These are phyloP conservation scores for Dyspetes luteomarginatus DNA, from an alignment of 2,888 invertebrate species.

Conservation along the genomic window DNA sequence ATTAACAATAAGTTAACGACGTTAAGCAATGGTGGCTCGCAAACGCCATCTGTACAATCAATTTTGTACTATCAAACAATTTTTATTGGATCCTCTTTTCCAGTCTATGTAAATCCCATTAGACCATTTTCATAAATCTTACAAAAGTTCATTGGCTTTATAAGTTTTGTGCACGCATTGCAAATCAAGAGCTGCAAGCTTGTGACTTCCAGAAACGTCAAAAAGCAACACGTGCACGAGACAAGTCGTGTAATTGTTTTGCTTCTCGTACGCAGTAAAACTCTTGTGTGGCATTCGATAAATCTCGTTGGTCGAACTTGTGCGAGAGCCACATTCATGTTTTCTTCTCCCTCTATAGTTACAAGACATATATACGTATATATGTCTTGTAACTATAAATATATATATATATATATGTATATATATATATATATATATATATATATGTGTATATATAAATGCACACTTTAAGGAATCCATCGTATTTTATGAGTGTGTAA, in stretches of 20 bases:
- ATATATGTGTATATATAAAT: background rate
- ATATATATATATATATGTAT: background rate
- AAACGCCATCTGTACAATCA: too few relatives aligned
- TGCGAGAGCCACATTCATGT: conserved; percentile 42
- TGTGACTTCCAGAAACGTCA: background rate
- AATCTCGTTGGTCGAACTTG: conserved; percentile 55
- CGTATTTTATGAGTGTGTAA: conserved; percentile 32
- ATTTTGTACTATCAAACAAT: too few relatives aligned
- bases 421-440: conserved; percentile 14
- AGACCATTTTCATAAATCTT: background rate
- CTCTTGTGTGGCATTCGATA: conserved; percentile 45
- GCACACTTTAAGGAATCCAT: conserved; percentile 1
- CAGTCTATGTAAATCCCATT: too few relatives aligned
- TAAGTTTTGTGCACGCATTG: background rate
- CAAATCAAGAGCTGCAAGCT: background rate
- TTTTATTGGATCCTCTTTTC: too few relatives aligned
- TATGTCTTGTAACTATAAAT: conserved; percentile 30
- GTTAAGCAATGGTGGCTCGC: too few relatives aligned
- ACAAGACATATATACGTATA: conserved; percentile 22
- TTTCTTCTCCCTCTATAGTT: conserved; percentile 22
- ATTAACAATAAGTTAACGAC: too few relatives aligned
- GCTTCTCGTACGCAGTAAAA: conserved; percentile 8
- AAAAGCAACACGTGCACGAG: background rate
- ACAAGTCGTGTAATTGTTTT: conserved; percentile 30
- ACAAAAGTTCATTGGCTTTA: conserved; percentile 9